phyloP scores from a whole-genome alignment of 2,113 vertebrate species.

The Lophotis ruficrista region DNA sequence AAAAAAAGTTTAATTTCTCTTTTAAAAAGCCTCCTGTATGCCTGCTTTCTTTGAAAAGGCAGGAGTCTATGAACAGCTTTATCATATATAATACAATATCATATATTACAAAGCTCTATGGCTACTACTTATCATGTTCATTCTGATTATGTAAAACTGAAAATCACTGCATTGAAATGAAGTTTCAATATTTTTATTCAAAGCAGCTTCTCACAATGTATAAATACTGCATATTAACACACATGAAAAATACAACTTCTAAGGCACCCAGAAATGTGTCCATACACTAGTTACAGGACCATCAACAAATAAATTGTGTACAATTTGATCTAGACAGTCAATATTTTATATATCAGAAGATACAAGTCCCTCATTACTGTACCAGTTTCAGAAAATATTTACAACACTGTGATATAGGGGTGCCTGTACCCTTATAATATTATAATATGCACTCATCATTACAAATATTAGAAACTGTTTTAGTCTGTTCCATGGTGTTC shows the following conservation, averaged over 20 bases:
- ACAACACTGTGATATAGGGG: constrained; percentile 77
- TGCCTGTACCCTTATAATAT: constrained; percentile 75
- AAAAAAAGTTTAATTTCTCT: not conserved
- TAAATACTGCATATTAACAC: constrained; percentile 89
- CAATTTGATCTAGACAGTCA: constrained; percentile 83
- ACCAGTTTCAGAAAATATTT: constrained; percentile 79
- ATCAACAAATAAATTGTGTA: constrained; percentile 81
- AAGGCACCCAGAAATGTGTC: constrained; percentile 94
- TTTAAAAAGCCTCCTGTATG: not conserved
- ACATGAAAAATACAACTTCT: constrained; percentile 90
- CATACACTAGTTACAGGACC: constrained; percentile 83
- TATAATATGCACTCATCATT: constrained; percentile 77
- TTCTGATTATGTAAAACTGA: not conserved
- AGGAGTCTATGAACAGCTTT: not conserved
- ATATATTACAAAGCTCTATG: not conserved
- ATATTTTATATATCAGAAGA: constrained; percentile 79
- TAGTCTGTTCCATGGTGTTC: constrained; percentile 71
- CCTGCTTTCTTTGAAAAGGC: not conserved
- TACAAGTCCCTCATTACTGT: constrained; percentile 74
- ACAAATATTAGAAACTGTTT: constrained; percentile 79
- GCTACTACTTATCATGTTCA: not conserved
- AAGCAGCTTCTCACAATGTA: constrained; percentile 89
- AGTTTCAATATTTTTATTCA: constrained; percentile 89
- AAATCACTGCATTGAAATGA: constrained; percentile 32
- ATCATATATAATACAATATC: not conserved